Percentiles rank a stretch among this genome's conserved stretches.
Conservation (phyloP, 2,888 invertebrate genomes). For the Dinocampus coccinellae region DNA sequence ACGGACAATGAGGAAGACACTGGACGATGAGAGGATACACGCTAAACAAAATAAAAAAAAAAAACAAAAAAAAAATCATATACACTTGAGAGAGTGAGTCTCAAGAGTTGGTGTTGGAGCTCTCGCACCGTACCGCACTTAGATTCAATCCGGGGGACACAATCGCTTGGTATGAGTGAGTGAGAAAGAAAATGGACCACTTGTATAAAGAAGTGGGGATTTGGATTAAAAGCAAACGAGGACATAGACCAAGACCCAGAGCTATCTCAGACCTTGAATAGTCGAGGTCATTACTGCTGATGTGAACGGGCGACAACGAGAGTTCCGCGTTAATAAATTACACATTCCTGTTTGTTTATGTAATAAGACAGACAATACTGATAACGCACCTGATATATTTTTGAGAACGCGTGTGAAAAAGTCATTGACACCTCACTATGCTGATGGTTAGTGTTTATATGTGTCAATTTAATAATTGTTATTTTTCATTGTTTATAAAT, state of each 20-base stretch:
- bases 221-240: slow-evolving; percentile 69
- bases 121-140: slow-evolving; percentile 1
- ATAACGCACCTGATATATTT: slow-evolving; percentile 18
- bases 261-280: slow-evolving; percentile 67
- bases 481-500: slow-evolving; percentile 14
- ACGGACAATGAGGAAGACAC: slow-evolving; percentile 16
- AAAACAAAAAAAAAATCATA: not conserved
- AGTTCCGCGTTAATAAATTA: slow-evolving; percentile 7
- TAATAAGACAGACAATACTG: slow-evolving; percentile 36
- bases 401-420: slow-evolving; percentile 24
- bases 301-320: slow-evolving; percentile 16
- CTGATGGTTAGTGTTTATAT: slow-evolving; percentile 35
- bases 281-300: slow-evolving; percentile 58
- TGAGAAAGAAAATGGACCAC: slow-evolving; percentile 67
- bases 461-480: slow-evolving; percentile 8
- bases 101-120: slow-evolving; percentile 7
- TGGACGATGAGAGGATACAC: not conserved
- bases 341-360: slow-evolving; percentile 45
- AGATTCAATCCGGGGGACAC: slow-evolving; percentile 23
- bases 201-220: slow-evolving; percentile 65
- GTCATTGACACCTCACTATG: not conserved
- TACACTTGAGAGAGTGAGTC: slow-evolving; percentile 7
- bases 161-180: slow-evolving; percentile 49
- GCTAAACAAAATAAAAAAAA: not conserved
- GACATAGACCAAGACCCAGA: slow-evolving; percentile 68